phyloP scores from a whole-genome alignment of 2,888 invertebrate genomes.

The Drosophila helvetica region DNA sequence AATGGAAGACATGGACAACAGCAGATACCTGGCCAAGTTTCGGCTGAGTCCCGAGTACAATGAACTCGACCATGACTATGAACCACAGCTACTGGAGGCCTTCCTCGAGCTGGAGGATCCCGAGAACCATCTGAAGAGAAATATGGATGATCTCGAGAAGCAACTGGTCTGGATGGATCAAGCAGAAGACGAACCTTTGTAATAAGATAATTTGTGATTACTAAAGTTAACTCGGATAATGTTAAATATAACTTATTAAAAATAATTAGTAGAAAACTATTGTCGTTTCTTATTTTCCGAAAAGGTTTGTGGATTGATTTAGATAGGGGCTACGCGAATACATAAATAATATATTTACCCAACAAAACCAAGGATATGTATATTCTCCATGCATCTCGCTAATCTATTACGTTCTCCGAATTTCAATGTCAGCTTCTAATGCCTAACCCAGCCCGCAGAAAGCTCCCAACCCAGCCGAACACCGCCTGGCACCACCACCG shows the following conservation, averaged over 20 bases:
- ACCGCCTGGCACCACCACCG: slow-evolving; percentile 3
- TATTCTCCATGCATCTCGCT: not conserved
- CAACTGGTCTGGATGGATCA: slow-evolving; percentile 37
- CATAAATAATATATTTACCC: too few species aligned
- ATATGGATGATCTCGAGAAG: slow-evolving; percentile 48
- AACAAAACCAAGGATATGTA: too few species aligned
- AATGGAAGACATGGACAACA: slow-evolving; percentile 50
- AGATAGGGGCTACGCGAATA: too few species aligned
- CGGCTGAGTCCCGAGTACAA: slow-evolving; percentile 39
- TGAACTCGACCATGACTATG: slow-evolving; percentile 62
- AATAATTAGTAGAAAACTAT: not conserved
- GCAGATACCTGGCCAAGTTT: slow-evolving; percentile 52
- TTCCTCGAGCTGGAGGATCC: slow-evolving; percentile 50
- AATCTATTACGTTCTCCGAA: not conserved
- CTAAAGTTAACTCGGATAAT: not conserved
- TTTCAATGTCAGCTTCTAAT: slow-evolving; percentile 38
- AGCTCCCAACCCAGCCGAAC: slow-evolving; percentile 21
- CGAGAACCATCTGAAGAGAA: slow-evolving; percentile 7
- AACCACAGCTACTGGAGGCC: slow-evolving; percentile 63
- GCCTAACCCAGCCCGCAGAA: not conserved
- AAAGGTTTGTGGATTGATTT: not conserved
- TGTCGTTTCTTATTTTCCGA: not conserved
- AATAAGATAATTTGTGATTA: slow-evolving; percentile 12
- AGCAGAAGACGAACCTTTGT: slow-evolving; percentile 50
- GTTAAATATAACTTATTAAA: not conserved